A percentile compares a stretch with the other conserved stretches of the same genome.
Conservation (phyloP, 2,797 vertebrate genomes). For the Arrhamphus sclerolepis region DNA sequence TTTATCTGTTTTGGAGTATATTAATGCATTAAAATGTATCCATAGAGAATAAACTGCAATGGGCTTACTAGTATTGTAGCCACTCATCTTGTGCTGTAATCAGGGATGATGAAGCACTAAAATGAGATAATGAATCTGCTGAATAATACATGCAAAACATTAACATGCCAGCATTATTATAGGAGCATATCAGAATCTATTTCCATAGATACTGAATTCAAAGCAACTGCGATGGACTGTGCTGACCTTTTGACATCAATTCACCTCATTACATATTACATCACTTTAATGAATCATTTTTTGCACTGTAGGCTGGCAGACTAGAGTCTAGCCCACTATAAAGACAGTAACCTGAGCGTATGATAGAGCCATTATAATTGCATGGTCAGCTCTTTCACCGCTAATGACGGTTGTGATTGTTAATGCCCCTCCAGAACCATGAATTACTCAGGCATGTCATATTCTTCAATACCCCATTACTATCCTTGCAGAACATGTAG, state of each 20-base stretch:
- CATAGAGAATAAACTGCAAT: not conserved
- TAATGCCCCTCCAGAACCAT: slow-evolving; percentile 40
- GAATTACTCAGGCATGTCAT: slow-evolving; percentile 38
- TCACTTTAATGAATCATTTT: slow-evolving; percentile 26
- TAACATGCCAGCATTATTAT: not conserved
- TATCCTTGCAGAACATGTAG: slow-evolving; percentile 34
- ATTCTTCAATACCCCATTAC: slow-evolving; percentile 54
- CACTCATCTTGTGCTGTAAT: not conserved
- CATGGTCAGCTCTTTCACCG: slow-evolving; percentile 22
- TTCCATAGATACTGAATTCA: not conserved
- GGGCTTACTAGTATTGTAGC: not conserved
- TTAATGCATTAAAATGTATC: not conserved
- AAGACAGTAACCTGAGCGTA: slow-evolving; percentile 16
- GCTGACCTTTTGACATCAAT: slow-evolving; percentile 19
- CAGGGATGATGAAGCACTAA: not conserved
- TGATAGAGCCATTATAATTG: slow-evolving; percentile 44
- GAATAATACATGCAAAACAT: not conserved
- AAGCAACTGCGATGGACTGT: slow-evolving; percentile 10
- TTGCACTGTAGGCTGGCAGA: slow-evolving; percentile 6
- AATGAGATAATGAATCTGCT: not conserved
- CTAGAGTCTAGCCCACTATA: slow-evolving; percentile 18
- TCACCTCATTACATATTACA: slow-evolving; percentile 16
- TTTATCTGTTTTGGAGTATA: too few species aligned
- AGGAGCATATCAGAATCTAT: not conserved
- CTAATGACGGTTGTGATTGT: slow-evolving; percentile 54